Evolutionary conservation across 2,888 invertebrate genomes (phyloP), one percentile per base, ranked within the genome.

Genomic region (Trichogramma evanescens): DNA sequence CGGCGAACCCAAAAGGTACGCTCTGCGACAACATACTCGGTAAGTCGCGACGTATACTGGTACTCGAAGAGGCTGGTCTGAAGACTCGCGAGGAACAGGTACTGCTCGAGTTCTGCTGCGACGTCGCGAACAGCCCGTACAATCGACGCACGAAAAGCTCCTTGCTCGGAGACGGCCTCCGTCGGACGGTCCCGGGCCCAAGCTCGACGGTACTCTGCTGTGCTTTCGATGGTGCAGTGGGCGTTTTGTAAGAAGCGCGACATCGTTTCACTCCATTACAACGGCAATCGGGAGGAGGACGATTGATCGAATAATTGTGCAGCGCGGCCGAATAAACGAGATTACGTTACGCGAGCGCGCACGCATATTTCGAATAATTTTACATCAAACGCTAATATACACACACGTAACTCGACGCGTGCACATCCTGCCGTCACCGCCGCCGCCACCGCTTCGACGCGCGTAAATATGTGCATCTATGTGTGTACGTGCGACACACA

Each of bases 161-260:
- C 26, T 26, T 1, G 26, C 26, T 26, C 26, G 2, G 26, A 26
- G 26, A 26, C 80, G 83, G 68, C 80, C 82, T 50, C 71, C 77
- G 45, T n/a, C n/a, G n/a, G 80, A 85, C 63, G 86, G 87, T 62
- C 86, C 88, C 3, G 81, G 80, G 64, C 89, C 89, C 72, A 77
- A 82, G 64, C 88, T 89, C 70, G 82, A 83, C 59, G 86, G 87
- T n/a, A 26, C 26, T 26, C 79, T 87, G n/a, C 84, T 85, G 38
- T 88, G 88, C 1, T 89, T 86, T 70, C 79, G 88, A 9, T 89
- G 89, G 89, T 89, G 89, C n/a, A n/a, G 89, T 89, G 89, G 89
- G 89, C 89, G 0, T 89, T 89, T 71, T 89, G 89, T 78, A 89
- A 89, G 77, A 89, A 89, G 71, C 86, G 89, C 78, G 86, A 86